phyloP scores from a whole-genome alignment of 2,888 invertebrate genomes.

The Timandra comae region DNA sequence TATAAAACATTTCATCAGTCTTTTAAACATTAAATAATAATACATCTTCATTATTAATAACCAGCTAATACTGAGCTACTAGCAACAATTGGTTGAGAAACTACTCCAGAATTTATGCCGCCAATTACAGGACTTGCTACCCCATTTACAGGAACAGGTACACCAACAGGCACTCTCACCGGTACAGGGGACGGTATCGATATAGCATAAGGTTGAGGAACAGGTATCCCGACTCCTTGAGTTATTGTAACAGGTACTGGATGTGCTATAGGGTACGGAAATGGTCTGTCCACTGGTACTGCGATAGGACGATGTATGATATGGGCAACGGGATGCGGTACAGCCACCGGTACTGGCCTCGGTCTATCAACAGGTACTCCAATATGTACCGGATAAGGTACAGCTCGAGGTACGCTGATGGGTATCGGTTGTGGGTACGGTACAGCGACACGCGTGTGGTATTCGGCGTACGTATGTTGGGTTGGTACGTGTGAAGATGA shows the following conservation, averaged over 20 bases:
- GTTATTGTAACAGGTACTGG: slow-evolving; percentile 70
- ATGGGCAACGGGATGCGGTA: slow-evolving; percentile 69
- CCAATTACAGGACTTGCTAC: slow-evolving; percentile 5
- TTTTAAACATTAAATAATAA: no score
- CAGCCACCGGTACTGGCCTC: slow-evolving; percentile 60
- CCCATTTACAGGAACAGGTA: slow-evolving; percentile 22
- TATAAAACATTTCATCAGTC: no score
- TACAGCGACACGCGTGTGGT: slow-evolving; percentile 67
- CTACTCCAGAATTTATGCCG: slow-evolving; percentile 6
- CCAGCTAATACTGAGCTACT: no score
- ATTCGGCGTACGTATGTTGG: slow-evolving; percentile 58
- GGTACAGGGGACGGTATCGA: slow-evolving; percentile 57
- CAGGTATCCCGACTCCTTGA: slow-evolving; percentile 70
- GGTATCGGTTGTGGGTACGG: slow-evolving; percentile 72
- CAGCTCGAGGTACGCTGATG: slow-evolving; percentile 47
- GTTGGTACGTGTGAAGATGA: slow-evolving; percentile 33
- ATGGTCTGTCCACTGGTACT: slow-evolving; percentile 71
- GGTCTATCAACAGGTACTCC: slow-evolving; percentile 70
- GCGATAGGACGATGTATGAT: slow-evolving; percentile 62
- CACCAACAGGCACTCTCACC: slow-evolving; percentile 50
- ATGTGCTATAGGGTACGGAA: slow-evolving; percentile 72
- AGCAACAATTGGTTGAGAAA: slow-evolving; percentile 11
- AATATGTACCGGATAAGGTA: slow-evolving; percentile 68
- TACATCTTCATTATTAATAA: no score
- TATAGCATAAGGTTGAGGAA: slow-evolving; percentile 71